Base-by-base conservation (phyloP, 2,797 vertebrate species). In the Gastrophryne carolinensis region DNA sequence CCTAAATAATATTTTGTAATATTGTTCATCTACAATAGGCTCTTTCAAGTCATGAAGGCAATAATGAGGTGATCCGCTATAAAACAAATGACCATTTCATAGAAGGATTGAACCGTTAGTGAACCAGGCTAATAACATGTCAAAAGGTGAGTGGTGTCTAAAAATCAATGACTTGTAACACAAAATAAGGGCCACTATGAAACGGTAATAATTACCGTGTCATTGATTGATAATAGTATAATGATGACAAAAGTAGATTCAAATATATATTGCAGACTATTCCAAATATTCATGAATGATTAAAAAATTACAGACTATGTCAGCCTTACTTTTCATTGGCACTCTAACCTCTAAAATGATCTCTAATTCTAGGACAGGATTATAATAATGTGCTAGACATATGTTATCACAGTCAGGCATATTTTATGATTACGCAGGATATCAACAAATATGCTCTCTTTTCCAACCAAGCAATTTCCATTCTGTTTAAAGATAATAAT, bases 161-260 rank as follows among this genome's bases (percentile, higher is more conserved):
- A n/a, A 57, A 75, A 75, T 75, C 72, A 75, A 67, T 75, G 72
- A 56, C 72, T 75, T 75, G 63, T 75, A 67, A 75, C 63, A 35
- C 50, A 74, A 64, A 67, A 23, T 56, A 60, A 37, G 53, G 56
- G 63, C 47, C 72, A 75, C 30, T 58, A 11, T 23, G 56, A 67
- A 37, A 49, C 54, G 37, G 53, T 24, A 27, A 75, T 75, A 75
- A 67, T 67, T 67, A 57, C 44, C 10, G 37, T 75, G 63, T 67
- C 63, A 75, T 75, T 47, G 72, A 75, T 75, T 75, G 41, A 75
- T 75, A 75, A 75, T 75, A 49, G 50, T 44, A 65, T 65, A 15
- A 54, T 53, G 32, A 37, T 34, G 12, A 50, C 34, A 68, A 68
- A 68, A 37, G 50, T n/a, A 35, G n/a, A 53, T 54, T 35, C 13